Evolutionary conservation across 1,140 invertebrate species (phyloP).

Genomic region (Drosophila persimilis): DNA sequence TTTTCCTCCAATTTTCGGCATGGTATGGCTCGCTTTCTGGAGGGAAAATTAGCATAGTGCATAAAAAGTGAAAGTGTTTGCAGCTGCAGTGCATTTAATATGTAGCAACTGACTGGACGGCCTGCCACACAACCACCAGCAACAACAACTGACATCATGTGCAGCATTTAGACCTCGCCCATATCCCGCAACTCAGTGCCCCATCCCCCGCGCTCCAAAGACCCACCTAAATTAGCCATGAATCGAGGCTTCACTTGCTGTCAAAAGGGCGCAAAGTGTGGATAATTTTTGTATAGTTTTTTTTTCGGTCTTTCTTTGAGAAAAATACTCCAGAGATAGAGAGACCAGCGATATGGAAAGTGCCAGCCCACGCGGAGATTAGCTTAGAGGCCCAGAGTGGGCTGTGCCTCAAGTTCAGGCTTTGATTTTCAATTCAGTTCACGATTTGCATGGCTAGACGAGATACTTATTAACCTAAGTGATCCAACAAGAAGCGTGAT

Average conservation of each 20-base stretch:
- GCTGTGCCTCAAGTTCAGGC: constrained; percentile 52
- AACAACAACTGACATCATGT: constrained; percentile 45
- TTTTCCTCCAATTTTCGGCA: too few species aligned
- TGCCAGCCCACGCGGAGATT: constrained; percentile 43
- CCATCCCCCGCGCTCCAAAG: neutral
- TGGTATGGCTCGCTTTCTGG: constrained; percentile 8
- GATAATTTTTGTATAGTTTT: constrained; percentile 37
- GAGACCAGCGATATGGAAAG: constrained; percentile 30
- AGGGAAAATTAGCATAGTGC: constrained; percentile 60
- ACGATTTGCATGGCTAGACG: constrained; percentile 62
- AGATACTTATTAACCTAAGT: constrained; percentile 60
- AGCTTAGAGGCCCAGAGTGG: neutral
- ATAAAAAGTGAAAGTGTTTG: constrained; percentile 71
- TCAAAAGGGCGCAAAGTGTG: constrained; percentile 66
- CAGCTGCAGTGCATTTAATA: constrained; percentile 73
- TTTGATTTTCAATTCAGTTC: constrained; percentile 52
- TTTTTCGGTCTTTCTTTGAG: constrained; percentile 16
- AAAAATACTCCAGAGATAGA: constrained; percentile 22
- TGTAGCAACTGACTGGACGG: constrained; percentile 41
- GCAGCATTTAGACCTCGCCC: constrained; percentile 58
- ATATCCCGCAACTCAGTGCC: constrained; percentile 5
- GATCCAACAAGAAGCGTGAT: constrained; percentile 58
- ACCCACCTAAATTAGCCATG: constrained; percentile 37
- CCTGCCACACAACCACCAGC: neutral
- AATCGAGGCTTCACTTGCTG: constrained; percentile 33